Evolutionary conservation across 2,797 vertebrate species (phyloP).

Genomic region (Xyrichtys novacula): DNA sequence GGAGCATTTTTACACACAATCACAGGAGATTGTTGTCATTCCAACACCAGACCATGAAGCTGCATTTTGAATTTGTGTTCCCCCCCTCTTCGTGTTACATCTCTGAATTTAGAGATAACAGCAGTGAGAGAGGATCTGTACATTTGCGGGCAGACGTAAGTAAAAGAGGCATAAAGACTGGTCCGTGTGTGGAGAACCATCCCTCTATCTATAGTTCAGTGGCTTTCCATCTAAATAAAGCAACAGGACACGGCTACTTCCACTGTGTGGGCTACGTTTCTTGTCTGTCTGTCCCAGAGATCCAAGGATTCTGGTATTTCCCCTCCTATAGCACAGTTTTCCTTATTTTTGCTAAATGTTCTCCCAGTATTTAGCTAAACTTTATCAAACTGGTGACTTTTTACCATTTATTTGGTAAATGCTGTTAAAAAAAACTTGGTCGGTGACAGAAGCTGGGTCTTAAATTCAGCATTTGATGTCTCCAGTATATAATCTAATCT

Average conservation of each 20-base stretch:
- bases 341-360: constrained; percentile 13
- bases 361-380: constrained; percentile 22
- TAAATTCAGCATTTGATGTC: background rate
- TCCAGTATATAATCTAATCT: background rate
- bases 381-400: too few relatives aligned
- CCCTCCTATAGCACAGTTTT: constrained; percentile 25
- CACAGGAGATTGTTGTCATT: constrained; percentile 40
- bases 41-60: constrained; percentile 28
- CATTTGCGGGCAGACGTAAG: constrained; percentile 32
- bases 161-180: constrained; percentile 51
- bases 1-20: constrained; percentile 38
- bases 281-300: constrained; percentile 62
- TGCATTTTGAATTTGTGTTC: background rate
- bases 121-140: constrained; percentile 33
- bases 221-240: constrained; percentile 83
- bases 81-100: constrained; percentile 1
- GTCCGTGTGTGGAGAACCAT: constrained; percentile 67
- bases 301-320: constrained; percentile 63
- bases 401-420: background rate
- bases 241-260: constrained; percentile 74
- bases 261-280: constrained; percentile 62
- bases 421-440: background rate
- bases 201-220: constrained; percentile 84
- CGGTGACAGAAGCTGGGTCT: too few relatives aligned
- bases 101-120: constrained; percentile 33